Evolutionary conservation across 2,113 vertebrate genomes (phyloP).

Genomic region (Petromus typicus): DNA sequence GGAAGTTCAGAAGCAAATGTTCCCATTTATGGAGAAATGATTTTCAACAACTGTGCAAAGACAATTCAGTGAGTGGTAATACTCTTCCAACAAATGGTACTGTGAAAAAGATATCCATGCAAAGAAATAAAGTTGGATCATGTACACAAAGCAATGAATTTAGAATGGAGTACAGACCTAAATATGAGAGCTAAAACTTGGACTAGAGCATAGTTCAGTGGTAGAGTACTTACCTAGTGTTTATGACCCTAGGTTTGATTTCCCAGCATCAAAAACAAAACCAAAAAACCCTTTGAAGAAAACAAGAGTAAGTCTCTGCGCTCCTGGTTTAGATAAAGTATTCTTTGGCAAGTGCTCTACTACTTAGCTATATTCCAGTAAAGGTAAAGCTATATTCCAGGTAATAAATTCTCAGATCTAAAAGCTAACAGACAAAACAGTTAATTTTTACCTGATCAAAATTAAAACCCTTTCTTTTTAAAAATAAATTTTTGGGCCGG

Average conservation of each 20-base stretch:
- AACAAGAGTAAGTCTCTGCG: not conserved
- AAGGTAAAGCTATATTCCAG: too few relatives aligned
- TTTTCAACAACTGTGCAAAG: not conserved
- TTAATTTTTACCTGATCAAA: not conserved
- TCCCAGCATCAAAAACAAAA: not conserved
- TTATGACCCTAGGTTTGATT: not conserved
- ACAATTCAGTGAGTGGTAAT: not conserved
- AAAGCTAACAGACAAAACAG: not conserved
- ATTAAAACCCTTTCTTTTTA: not conserved
- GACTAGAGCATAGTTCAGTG: not conserved
- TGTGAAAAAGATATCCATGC: not conserved
- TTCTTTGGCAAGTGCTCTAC: not conserved
- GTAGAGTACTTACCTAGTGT: not conserved
- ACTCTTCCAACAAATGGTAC: not conserved
- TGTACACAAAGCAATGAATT: not conserved
- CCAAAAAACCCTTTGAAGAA: not conserved
- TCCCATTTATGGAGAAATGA: not conserved
- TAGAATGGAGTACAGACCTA: not conserved
- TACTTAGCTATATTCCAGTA: too few relatives aligned
- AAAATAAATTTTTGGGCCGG: too few relatives aligned
- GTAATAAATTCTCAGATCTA: not conserved
- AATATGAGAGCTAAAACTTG: not conserved
- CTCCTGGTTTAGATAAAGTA: not conserved
- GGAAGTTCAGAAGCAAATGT: not conserved
- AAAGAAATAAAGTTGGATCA: not conserved